phyloP scores from a whole-genome alignment of 2,797 vertebrate genomes.

The Cynodonichthys magdalenae region DNA sequence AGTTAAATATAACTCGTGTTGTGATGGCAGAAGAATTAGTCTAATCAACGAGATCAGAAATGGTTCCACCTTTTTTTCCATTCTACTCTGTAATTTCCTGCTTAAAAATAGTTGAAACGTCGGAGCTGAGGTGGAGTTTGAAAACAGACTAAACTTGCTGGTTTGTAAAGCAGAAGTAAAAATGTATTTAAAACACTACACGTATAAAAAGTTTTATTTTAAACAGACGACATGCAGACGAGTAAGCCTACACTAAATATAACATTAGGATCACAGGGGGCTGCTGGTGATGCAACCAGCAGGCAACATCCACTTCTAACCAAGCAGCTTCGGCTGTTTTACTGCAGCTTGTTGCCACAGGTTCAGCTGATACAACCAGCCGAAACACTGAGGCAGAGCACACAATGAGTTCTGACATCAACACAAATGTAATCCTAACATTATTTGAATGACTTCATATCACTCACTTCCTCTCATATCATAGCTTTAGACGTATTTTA shows the following conservation, averaged over 20 bases:
- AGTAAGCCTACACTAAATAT: background rate
- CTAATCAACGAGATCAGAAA: constrained; percentile 27
- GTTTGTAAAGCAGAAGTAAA: background rate
- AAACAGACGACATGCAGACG: background rate
- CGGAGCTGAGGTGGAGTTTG: background rate
- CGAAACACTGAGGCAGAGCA: background rate
- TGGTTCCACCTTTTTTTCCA: background rate
- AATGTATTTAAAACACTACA: background rate
- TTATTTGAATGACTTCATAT: too few species aligned
- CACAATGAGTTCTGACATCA: background rate
- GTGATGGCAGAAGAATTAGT: constrained; percentile 11
- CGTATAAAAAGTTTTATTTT: background rate
- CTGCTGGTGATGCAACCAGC: constrained; percentile 25
- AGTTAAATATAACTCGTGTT: constrained; percentile 26
- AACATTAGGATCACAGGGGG: background rate
- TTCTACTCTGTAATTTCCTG: background rate
- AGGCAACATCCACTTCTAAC: constrained; percentile 5
- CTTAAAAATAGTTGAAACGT: background rate
- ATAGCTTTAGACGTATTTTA: too few species aligned
- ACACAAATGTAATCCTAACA: too few species aligned
- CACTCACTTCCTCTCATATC: too few species aligned
- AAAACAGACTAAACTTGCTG: background rate
- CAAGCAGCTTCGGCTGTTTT: background rate
- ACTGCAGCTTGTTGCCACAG: background rate
- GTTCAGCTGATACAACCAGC: background rate